Conservation (phyloP, 2,113 vertebrate genomes). For the Muscicapa adusta region DNA sequence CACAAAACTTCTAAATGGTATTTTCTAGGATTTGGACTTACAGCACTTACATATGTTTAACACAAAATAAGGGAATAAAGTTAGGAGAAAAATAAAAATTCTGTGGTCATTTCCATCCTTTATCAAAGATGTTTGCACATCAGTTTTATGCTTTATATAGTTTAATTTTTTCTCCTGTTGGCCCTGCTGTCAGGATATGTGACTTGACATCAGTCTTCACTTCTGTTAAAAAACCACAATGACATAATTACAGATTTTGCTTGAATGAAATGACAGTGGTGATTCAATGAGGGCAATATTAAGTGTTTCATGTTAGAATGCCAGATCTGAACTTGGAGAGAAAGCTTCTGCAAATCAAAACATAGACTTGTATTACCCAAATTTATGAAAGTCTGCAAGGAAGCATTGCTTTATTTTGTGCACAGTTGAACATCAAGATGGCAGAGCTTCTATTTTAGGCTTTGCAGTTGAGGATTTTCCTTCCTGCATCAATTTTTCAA, state of each 20-base stretch:
- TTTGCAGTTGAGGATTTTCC: neutral
- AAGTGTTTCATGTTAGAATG: neutral
- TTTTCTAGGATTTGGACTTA: constrained; percentile 19
- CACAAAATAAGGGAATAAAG: neutral
- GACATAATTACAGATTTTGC: neutral
- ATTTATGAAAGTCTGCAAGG: neutral
- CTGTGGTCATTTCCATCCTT: neutral
- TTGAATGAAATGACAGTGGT: neutral
- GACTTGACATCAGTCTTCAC: neutral
- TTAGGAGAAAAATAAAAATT: neutral
- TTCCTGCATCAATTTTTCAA: neutral
- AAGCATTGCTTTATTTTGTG: neutral
- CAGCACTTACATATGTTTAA: neutral
- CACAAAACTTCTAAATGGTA: constrained; percentile 2
- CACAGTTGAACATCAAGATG: rapidly evolving
- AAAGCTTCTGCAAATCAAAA: neutral
- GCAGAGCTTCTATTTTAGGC: neutral
- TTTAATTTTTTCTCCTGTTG: neutral
- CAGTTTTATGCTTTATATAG: neutral
- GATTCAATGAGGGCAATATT: neutral
- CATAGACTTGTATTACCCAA: neutral
- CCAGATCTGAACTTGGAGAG: neutral
- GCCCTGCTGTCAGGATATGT: neutral
- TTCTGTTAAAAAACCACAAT: neutral
- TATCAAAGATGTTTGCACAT: neutral